Evolutionary conservation across 2,888 invertebrate genomes (phyloP), one percentile per base, ranked within the genome.

Genomic region (Yponomeuta cagnagella): DNA sequence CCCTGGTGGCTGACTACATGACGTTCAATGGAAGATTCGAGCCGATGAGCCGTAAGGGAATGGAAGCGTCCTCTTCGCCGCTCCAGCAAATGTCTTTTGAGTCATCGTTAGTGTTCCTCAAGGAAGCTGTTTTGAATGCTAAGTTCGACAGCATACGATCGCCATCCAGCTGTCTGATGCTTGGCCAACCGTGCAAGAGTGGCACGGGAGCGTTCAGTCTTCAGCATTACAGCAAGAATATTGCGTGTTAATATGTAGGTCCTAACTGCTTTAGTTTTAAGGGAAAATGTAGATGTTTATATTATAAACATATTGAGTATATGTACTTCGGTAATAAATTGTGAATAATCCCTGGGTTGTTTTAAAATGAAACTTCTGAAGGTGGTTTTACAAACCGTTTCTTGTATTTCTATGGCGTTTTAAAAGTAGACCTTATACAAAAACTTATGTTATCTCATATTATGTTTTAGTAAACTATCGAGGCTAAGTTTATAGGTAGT

Each of bases 11-110:
- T 0, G 99, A 99, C 89, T 99, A 99, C 83, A 99, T 99, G 99
- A 99, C 99, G 0, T 98, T 95, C 77, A 96, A 97, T 79, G 99
- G 99, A 0, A 91, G 93, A 0, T 98, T 97, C 81, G 95, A 96
- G 79, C 97, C 99, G 0, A 95, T 99, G 86, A 99, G 97, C 83
- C 93, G 99, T 37, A 95, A 94, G 77, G 98, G 98, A 10, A 97
- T 99, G 95, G 96, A 96, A 77, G 94, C 95, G 69, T 96, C 96
- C n/a, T 93, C 97, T 0, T 99, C 99, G 0, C 98, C 99, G 0
- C 87, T 99, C 30, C 99, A 99, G 84, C 98, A 99, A 88, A 99
- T 99, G 97, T 98, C 97, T 0, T 99, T 99, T 82, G 99, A 99
- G 85, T 97, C 98, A 1, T 96, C 98, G 3, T 90, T 98, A 73